Evolutionary conservation across 2,797 vertebrate species (phyloP).

Genomic region (Alfaro cultratus): DNA sequence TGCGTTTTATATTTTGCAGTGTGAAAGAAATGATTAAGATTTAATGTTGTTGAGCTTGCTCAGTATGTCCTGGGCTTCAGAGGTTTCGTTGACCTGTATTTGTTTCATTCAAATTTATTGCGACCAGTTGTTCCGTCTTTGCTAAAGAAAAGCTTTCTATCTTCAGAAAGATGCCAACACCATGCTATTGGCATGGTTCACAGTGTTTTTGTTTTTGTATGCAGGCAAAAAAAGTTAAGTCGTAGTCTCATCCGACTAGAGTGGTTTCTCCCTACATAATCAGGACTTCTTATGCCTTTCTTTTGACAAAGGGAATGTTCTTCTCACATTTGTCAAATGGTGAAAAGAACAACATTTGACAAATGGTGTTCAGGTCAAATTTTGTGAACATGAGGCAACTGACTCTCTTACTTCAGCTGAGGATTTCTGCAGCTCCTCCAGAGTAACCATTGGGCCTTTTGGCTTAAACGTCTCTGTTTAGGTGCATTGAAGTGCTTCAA

Average conservation of each 20-base stretch:
- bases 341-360: too few relatives aligned
- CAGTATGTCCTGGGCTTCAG: background rate
- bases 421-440: background rate
- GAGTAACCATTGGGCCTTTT: background rate
- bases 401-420: background rate
- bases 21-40: background rate
- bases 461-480: background rate
- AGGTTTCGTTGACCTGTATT: background rate
- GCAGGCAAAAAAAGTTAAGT: background rate
- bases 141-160: background rate
- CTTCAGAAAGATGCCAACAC: background rate
- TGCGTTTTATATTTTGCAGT: background rate
- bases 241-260: background rate
- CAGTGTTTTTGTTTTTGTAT: background rate
- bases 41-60: background rate
- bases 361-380: background rate
- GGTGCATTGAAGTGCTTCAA: background rate
- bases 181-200: background rate
- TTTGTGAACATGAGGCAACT: background rate
- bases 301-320: background rate
- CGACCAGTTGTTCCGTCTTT: background rate
- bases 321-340: background rate
- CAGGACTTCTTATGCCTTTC: background rate
- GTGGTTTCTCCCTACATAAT: background rate
- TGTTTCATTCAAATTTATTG: background rate